Evolutionary conservation across 2,888 invertebrate species (phyloP), one percentile per base, ranked within the genome.

Genomic region (Sarcophaga caerulescens): DNA sequence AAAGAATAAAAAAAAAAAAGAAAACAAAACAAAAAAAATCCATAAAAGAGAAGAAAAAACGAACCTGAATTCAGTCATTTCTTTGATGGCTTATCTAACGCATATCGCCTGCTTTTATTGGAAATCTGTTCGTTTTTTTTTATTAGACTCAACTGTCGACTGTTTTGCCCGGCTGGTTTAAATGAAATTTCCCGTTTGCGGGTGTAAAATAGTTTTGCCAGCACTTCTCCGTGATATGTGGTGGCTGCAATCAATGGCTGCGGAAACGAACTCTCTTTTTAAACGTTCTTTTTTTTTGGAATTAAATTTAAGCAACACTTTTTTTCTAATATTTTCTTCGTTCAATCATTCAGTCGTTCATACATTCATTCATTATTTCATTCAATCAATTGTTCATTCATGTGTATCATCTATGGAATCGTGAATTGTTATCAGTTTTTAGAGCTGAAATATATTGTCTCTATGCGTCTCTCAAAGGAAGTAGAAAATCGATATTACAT

Each of bases 151-250:
- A 35, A 35, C 35, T 10, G 35, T 2, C 35, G 35, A 35, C 8
- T 35, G 35, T 35, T 35, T 35, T 35, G 35, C 35, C 25, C 6
- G 35, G 35, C 35, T 35, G 60, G 19, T 62, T 74, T 52, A 21
- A 65, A 65, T 65, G 21, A 59, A 71, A 80, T 60, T 60, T 74
- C 19, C 25, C 35, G n/a, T 35, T 68, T 74, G 52, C 19, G 74
- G 62, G 47, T 25, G 66, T 68, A n/a, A 74, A 60, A 17, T 3
- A n/a, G 25, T 65, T 44, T 66, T 25, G 52, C 19, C 60, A 52
- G 21, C 45, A 3, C 12, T 14, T 62, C 14, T 60, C 66, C 25
- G 8, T 44, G 19, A 17, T 52, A 35, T 66, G 23, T 62, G 10
- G 23, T 62, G 12, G 23, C 35, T 21, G 14, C 23, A 60, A 60